Conservation (phyloP, 2,888 invertebrate species). For the Leptura quadrifasciata region DNA sequence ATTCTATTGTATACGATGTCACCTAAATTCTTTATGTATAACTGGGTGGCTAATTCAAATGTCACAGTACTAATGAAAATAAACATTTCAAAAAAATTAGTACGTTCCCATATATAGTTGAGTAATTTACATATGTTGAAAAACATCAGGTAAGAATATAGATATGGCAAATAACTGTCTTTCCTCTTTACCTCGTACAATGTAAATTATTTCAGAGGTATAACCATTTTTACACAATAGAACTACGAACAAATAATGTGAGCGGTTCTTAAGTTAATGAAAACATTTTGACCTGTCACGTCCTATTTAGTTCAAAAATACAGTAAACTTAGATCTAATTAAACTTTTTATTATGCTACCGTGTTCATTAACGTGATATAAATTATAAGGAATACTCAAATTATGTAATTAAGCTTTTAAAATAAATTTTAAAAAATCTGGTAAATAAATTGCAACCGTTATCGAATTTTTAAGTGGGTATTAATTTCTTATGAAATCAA, state of each 20-base stretch:
- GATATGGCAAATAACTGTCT: no score
- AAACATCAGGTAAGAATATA: no score
- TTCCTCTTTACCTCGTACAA: neutral
- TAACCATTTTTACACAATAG: conserved; percentile 2
- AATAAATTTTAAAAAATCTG: neutral
- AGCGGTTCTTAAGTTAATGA: conserved; percentile 22
- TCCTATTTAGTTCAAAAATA: conserved; percentile 35
- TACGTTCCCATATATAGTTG: no score
- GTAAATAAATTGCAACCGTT: neutral
- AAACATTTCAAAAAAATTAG: no score
- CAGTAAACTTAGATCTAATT: conserved; percentile 35
- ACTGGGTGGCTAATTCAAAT: no score
- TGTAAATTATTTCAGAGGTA: conserved; percentile 3
- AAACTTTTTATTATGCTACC: conserved; percentile 7
- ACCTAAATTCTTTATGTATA: no score
- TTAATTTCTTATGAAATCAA: conserved; percentile 3
- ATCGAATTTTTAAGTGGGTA: conserved; percentile 1
- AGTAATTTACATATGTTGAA: no score
- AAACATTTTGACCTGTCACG: conserved; percentile 38
- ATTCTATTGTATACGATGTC: no score
- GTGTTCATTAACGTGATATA: neutral
- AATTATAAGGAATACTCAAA: conserved; percentile 2
- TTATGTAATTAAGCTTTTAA: neutral
- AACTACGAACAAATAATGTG: neutral
- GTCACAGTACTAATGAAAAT: neutral